A percentile compares a stretch with the other conserved stretches of the same genome.
Evolutionary conservation across 2,797 vertebrate genomes (phyloP).

Genomic region (Gouania willdenowi): DNA sequence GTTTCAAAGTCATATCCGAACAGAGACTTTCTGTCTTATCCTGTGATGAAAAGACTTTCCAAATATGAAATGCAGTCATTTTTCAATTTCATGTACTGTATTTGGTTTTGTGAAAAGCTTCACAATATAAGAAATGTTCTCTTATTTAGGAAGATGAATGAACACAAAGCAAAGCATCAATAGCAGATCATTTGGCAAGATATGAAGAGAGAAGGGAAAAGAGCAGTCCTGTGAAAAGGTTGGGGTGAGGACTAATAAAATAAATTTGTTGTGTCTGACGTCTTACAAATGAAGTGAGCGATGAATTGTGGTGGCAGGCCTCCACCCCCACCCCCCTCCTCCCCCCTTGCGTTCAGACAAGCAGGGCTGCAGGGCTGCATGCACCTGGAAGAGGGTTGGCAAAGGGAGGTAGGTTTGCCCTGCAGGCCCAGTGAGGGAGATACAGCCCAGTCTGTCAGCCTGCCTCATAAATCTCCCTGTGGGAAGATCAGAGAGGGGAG

Average conservation of each 20-base stretch:
- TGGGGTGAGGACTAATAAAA: slow-evolving; percentile 32
- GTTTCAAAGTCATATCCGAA: slow-evolving; percentile 27
- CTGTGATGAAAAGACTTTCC: slow-evolving; percentile 19
- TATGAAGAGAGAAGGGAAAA: slow-evolving; percentile 33
- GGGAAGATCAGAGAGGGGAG: slow-evolving; percentile 45
- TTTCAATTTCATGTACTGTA: slow-evolving; percentile 3
- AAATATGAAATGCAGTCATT: slow-evolving; percentile 1
- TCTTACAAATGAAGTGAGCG: slow-evolving; percentile 66
- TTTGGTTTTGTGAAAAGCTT: slow-evolving; percentile 14
- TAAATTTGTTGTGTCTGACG: slow-evolving; percentile 61
- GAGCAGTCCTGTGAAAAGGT: slow-evolving; percentile 28
- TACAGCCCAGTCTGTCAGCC: slow-evolving; percentile 60
- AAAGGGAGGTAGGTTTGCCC: slow-evolving; percentile 43
- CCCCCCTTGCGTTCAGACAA: slow-evolving; percentile 22
- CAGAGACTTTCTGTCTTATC: slow-evolving; percentile 32
- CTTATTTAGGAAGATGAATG: background rate
- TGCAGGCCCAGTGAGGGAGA: slow-evolving; percentile 35
- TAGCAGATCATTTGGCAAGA: slow-evolving; percentile 17
- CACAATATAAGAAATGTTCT: background rate
- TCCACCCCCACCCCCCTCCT: too few relatives aligned
- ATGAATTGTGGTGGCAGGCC: slow-evolving; percentile 33
- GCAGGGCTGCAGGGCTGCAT: slow-evolving; percentile 52
- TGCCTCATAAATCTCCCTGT: slow-evolving; percentile 68
- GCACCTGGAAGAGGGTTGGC: slow-evolving; percentile 73
- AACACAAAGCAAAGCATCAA: slow-evolving; percentile 6